These are phyloP conservation scores for Drosophila azteca DNA, from an alignment of 1,140 invertebrate species.

Conservation along the genomic window DNA sequence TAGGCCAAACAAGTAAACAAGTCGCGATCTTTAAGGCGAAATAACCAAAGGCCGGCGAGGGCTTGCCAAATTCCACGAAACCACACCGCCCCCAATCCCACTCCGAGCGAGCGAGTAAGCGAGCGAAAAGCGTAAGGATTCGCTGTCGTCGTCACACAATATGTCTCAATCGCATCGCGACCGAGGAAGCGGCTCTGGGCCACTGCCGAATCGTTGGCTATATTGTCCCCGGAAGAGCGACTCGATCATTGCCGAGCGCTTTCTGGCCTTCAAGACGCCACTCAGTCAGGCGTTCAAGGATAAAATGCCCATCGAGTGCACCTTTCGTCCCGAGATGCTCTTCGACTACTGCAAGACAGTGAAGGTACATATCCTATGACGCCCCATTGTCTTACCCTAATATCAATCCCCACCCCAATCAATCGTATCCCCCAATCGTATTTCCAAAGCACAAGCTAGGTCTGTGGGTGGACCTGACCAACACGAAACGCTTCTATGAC, in stretches of 20 bases:
- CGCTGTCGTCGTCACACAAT: constrained; percentile 9
- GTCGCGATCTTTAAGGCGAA: no score
- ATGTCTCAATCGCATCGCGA: constrained; percentile 63
- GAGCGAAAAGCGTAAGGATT: constrained; percentile 2
- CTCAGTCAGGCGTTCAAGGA: constrained; percentile 90
- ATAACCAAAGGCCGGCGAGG: no score
- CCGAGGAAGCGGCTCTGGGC: constrained; percentile 85
- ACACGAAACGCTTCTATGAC: constrained; percentile 96
- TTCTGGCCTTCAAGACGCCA: constrained; percentile 97
- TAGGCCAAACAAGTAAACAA: no score
- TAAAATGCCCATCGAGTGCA: constrained; percentile 90
- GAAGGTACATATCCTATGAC: constrained; percentile 86
- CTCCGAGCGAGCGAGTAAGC: no score
- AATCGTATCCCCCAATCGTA: background rate
- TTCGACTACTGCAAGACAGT: constrained; percentile 89
- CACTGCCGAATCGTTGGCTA: constrained; percentile 94
- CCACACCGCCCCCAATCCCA: no score
- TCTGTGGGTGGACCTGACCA: constrained; percentile 98
- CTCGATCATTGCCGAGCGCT: constrained; percentile 90
- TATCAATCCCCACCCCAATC: no score
- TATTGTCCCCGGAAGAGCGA: constrained; percentile 94
- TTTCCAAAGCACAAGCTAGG: constrained; percentile 91
- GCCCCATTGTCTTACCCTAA: background rate
- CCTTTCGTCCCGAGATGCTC: constrained; percentile 94
- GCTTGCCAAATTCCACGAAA: no score